These are phyloP conservation scores for Numida meleagris DNA, from an alignment of 2,113 vertebrate species.

Conservation along the genomic window DNA sequence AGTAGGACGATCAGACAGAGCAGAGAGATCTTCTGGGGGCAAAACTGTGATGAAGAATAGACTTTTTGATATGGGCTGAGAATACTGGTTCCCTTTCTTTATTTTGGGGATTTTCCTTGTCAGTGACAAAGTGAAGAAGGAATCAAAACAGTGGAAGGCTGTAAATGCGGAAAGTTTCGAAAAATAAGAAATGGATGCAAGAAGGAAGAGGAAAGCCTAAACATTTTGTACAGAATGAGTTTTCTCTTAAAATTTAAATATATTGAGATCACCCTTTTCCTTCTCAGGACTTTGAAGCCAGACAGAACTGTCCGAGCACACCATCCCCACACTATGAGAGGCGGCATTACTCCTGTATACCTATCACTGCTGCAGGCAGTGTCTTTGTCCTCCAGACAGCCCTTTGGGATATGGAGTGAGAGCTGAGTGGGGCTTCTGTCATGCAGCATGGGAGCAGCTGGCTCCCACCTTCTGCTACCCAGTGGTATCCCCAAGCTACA, in stretches of 20 bases:
- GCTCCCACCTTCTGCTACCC: not conserved
- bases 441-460: not conserved
- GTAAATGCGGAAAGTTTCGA: not conserved
- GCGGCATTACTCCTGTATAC: rapidly evolving
- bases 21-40: not conserved
- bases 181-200: not conserved
- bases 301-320: not conserved
- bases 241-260: not conserved
- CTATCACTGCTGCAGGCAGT: rapidly evolving
- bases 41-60: not conserved
- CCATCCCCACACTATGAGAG: rapidly evolving
- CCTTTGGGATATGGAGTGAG: rapidly evolving
- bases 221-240: not conserved
- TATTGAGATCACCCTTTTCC: rapidly evolving
- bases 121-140: not conserved
- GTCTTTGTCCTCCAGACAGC: not conserved
- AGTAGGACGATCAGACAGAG: not conserved
- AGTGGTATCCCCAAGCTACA: not conserved
- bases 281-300: not conserved
- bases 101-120: not conserved
- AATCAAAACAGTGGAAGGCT: not conserved
- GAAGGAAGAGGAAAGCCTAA: not conserved
- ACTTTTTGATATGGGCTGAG: not conserved
- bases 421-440: rapidly evolving
- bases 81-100: not conserved